A percentile compares a stretch with the other conserved stretches of the same genome.
Conservation (phyloP, 2,888 invertebrate genomes). For the Euproctis similis region DNA sequence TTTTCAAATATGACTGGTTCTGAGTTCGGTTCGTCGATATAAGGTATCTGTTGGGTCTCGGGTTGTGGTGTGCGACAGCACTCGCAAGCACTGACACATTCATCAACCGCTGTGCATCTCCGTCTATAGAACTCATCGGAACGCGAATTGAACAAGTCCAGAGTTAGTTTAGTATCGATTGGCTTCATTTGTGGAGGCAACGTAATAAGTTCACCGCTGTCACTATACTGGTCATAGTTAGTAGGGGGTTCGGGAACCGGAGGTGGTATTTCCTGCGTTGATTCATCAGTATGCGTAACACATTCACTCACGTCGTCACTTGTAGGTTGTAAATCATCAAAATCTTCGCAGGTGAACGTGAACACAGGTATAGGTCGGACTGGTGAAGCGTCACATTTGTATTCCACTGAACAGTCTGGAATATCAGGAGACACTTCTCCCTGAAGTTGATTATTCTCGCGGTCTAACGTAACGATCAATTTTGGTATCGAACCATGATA, state of each 20-base stretch:
- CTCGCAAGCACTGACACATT: conserved; percentile 64
- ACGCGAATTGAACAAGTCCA: conserved; percentile 48
- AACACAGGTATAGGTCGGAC: conserved; percentile 56
- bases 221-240: conserved; percentile 46
- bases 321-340: conserved; percentile 41
- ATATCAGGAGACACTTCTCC: conserved; percentile 60
- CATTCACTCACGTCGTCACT: conserved; percentile 20
- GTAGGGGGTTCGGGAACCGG: conserved; percentile 41
- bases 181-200: conserved; percentile 62
- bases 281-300: conserved; percentile 28
- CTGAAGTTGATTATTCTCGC: conserved; percentile 52
- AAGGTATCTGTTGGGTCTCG: conserved; percentile 58
- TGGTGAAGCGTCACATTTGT: conserved; percentile 26
- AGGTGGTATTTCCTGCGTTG: conserved; percentile 32
- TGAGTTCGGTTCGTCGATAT: conserved; percentile 62
- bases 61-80: conserved; percentile 67
- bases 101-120: conserved; percentile 54
- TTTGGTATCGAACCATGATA: conserved; percentile 63
- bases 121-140: conserved; percentile 37
- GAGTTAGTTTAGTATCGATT: conserved; percentile 54
- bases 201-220: conserved; percentile 43
- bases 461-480: conserved; percentile 58
- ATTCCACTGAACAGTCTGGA: conserved; percentile 53
- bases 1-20: conserved; percentile 67
- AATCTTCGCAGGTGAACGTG: conserved; percentile 65